phyloP scores from a whole-genome alignment of 2,113 vertebrate genomes.

The Falcunculus frontatus region DNA sequence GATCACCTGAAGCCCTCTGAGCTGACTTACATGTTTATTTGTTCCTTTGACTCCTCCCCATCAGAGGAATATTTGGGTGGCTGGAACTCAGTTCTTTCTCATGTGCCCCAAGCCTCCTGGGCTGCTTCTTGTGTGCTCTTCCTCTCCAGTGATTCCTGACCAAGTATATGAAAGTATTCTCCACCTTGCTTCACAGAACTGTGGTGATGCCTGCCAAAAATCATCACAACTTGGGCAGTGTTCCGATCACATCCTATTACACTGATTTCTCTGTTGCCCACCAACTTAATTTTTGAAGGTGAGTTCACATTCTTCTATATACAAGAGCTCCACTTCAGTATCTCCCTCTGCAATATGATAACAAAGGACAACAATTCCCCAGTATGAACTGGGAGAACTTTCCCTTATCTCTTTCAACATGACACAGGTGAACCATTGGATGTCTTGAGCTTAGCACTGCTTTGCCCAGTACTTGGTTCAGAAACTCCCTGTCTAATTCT shows the following conservation, averaged over 20 bases:
- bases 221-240: not conserved
- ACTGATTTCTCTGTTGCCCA: not conserved
- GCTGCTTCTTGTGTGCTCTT: not conserved
- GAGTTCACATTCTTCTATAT: not conserved
- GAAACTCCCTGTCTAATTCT: not conserved
- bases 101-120: not conserved
- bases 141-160: constrained; percentile 58
- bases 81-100: constrained; percentile 22
- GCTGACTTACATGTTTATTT: constrained; percentile 9
- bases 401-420: not conserved
- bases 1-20: not conserved
- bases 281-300: not conserved
- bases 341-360: not conserved
- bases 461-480: not conserved
- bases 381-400: not conserved
- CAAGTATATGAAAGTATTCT: constrained; percentile 66
- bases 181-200: constrained; percentile 64
- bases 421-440: not conserved
- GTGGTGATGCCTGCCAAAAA: constrained; percentile 64
- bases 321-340: not conserved
- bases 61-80: constrained; percentile 5
- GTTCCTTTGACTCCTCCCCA: not conserved
- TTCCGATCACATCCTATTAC: not conserved
- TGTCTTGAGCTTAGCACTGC: not conserved
- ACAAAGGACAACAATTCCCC: not conserved